Percentiles rank a stretch among this genome's conserved stretches.
These are phyloP conservation scores for Tetragnatha versicolor DNA, from an alignment of 1,140 invertebrate genomes.

Conservation along the genomic window DNA sequence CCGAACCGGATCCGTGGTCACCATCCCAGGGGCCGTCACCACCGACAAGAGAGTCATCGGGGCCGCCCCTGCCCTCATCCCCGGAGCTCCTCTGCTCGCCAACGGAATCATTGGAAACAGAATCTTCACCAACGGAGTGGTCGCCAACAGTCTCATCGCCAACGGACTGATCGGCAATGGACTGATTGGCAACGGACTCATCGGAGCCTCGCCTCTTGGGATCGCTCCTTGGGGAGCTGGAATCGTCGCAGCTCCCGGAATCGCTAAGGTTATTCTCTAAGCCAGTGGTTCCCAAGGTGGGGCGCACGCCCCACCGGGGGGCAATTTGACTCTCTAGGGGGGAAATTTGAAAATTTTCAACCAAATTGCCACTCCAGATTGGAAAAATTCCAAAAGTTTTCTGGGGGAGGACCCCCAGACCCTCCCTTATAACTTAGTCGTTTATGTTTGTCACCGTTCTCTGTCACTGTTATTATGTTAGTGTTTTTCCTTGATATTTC, in stretches of 20 bases:
- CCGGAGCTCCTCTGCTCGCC: background rate
- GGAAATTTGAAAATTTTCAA: no score
- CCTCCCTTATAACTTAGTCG: no score
- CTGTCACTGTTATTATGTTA: no score
- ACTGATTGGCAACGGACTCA: background rate
- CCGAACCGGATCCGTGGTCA: background rate
- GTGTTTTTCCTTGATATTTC: no score
- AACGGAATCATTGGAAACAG: background rate
- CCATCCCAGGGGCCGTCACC: slow-evolving; percentile 23
- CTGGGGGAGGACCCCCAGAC: no score
- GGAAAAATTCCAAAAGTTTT: no score
- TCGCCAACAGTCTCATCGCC: background rate
- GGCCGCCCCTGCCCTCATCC: background rate
- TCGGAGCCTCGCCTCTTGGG: slow-evolving; percentile 1
- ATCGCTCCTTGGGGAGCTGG: background rate
- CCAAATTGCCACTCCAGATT: no score
- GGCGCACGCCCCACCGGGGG: no score
- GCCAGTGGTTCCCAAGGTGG: background rate
- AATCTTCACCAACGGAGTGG: background rate
- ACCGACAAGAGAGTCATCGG: slow-evolving; percentile 30
- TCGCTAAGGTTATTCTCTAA: background rate
- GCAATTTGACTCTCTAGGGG: no score
- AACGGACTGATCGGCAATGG: background rate
- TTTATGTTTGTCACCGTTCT: no score
- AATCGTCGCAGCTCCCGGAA: slow-evolving; percentile 14